Conservation (phyloP, 2,797 vertebrate species). For the Spinus olivaceus region DNA sequence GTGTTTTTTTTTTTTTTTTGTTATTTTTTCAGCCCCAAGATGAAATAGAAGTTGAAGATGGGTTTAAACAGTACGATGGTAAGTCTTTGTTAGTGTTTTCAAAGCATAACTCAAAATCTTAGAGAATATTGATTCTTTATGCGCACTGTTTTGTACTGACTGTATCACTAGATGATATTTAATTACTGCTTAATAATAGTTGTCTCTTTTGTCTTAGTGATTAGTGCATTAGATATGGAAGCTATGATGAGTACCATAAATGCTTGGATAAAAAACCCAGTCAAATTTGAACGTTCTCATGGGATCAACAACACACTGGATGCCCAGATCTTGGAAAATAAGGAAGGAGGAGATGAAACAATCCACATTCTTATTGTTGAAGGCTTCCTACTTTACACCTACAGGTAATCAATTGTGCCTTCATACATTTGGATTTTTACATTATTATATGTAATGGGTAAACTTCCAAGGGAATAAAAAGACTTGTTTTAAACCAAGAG, state of each 20-base stretch:
- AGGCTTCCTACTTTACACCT: constrained; percentile 91
- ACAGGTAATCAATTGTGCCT: constrained; percentile 72
- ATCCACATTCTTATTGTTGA: constrained; percentile 90
- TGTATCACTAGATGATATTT: neutral
- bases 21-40: constrained; percentile 91
- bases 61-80: constrained; percentile 97
- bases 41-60: constrained; percentile 93
- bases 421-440: neutral
- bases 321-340: constrained; percentile 71
- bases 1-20: constrained; percentile 67
- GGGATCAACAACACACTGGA: constrained; percentile 86
- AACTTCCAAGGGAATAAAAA: neutral
- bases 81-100: constrained; percentile 74
- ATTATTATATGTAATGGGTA: neutral
- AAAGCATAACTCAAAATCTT: neutral
- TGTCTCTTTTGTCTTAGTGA: constrained; percentile 71
- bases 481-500: neutral
- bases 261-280: constrained; percentile 87
- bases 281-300: constrained; percentile 93
- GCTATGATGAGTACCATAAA: constrained; percentile 92
- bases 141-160: rapidly evolving
- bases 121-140: neutral
- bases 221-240: constrained; percentile 90
- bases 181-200: neutral
- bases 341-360: constrained; percentile 69